Conservation (phyloP, 2,888 invertebrate species). For the Automeris io region DNA sequence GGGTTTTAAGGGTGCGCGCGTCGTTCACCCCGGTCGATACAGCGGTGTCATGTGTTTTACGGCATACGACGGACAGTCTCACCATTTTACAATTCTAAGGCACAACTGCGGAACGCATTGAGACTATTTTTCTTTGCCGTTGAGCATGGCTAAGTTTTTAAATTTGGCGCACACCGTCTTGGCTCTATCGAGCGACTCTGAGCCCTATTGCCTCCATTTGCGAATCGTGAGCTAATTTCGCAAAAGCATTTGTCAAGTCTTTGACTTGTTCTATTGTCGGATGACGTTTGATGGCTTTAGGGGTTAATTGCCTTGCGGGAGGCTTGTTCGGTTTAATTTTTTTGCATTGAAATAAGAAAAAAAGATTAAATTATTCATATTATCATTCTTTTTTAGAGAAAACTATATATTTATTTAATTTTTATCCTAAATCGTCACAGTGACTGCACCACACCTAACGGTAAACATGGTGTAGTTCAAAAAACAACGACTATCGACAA, state of each 20-base stretch:
- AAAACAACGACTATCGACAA: too few relatives aligned
- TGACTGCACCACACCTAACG: too few relatives aligned
- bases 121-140: conserved; percentile 38
- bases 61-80: conserved; percentile 66
- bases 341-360: too few relatives aligned
- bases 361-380: too few relatives aligned
- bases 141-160: conserved; percentile 19
- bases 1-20: conserved; percentile 61
- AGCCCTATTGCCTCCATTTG: conserved; percentile 17
- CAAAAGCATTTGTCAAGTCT: conserved; percentile 14
- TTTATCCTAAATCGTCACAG: too few relatives aligned
- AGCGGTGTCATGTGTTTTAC: conserved; percentile 55
- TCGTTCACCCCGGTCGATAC: conserved; percentile 64
- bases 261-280: conserved; percentile 15
- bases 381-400: too few relatives aligned
- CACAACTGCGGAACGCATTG: conserved; percentile 34
- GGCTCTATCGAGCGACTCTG: conserved; percentile 24
- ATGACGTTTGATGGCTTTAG: not conserved
- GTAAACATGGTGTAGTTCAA: too few relatives aligned
- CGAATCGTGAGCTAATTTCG: conserved; percentile 16
- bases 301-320: not conserved
- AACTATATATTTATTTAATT: too few relatives aligned
- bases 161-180: conserved; percentile 19
- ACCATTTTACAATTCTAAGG: conserved; percentile 51
- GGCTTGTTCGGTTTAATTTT: too few relatives aligned